Base-by-base conservation (phyloP, 2,888 invertebrate species). In the Phyto melanocephala region DNA sequence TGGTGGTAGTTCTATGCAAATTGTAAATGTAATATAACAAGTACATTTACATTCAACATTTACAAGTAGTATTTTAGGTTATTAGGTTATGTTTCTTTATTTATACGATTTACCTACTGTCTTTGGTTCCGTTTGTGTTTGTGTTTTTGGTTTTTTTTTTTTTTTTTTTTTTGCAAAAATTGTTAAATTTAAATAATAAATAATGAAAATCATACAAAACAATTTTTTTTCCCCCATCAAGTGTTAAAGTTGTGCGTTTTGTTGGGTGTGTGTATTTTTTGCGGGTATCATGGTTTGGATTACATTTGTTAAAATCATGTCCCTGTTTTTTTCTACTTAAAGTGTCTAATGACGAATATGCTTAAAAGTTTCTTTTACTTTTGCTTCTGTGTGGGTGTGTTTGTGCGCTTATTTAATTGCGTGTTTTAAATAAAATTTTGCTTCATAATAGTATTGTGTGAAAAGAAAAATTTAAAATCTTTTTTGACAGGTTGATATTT, bases 11-110 rank as follows among this genome's bases (percentile, higher is more conserved):
- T 65, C 54, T 28, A 28, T 28, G 28, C 6, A 28, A 28, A 28
- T 28, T 28, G 28, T 28, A 28, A 28, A 28, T 28, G 6, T 28
- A 28, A 28, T 6, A 28, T 28, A 5, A 28, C 28, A 28, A 65
- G 60, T 54, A 67, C 67, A 50, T 76, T 67, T 65, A 62, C 70
- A 68, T 80, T 76, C 60, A 37, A 74, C 5, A 62, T 81, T 77
- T 65, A 56, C 45, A 75, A 75, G 24, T 77, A 37, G 72, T 77
- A 72, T 81, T 81, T 78, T 81, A 74, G 81, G 81, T 81, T 81
- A 81, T 81, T 81, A 74, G 81, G 81, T 81, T 78, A 81, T 70
- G 3, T 5, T 28, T 68, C 47, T 62, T 80, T 68, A 52, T 56
- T 75, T 45, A 75, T 17, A 54, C 33, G 45, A 40, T 62, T 28